Evolutionary conservation across 2,113 vertebrate species (phyloP).

Genomic region (Callithrix jacchus): DNA sequence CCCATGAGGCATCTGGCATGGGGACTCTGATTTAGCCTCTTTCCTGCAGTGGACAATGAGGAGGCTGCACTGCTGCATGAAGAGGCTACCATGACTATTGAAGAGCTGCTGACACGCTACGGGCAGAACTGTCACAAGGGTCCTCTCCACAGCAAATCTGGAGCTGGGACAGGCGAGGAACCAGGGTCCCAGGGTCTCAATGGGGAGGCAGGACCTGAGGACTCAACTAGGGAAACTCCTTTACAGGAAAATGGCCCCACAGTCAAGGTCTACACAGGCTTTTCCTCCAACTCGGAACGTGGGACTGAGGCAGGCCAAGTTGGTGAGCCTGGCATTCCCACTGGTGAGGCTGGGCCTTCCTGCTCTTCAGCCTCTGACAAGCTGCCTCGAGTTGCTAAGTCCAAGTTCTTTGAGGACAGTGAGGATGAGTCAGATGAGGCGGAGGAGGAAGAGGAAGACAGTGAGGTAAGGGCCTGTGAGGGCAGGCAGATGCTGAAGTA

Average conservation of each 20-base stretch:
- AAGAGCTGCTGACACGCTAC: slow-evolving; percentile 96
- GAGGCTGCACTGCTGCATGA: slow-evolving; percentile 97
- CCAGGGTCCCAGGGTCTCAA: slow-evolving; percentile 86
- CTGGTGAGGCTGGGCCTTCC: slow-evolving; percentile 94
- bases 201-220: slow-evolving; percentile 89
- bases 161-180: slow-evolving; percentile 84
- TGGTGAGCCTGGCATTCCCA: slow-evolving; percentile 87
- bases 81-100: slow-evolving; percentile 99
- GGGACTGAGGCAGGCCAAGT: slow-evolving; percentile 85
- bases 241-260: slow-evolving; percentile 85
- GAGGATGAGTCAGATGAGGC: slow-evolving; percentile 96
- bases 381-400: slow-evolving; percentile 90
- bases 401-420: slow-evolving; percentile 98
- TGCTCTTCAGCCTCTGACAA: slow-evolving; percentile 93
- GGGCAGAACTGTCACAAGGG: slow-evolving; percentile 95
- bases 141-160: slow-evolving; percentile 70
- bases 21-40: slow-evolving; percentile 65
- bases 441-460: slow-evolving; percentile 90
- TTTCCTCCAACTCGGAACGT: slow-evolving; percentile 86
- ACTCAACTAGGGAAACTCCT: slow-evolving; percentile 78
- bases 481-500: slow-evolving; percentile 48
- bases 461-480: slow-evolving; percentile 85
- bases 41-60: slow-evolving; percentile 94
- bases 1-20: slow-evolving; percentile 36
- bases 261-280: slow-evolving; percentile 77